These are phyloP conservation scores for Ianthella basta DNA, from an alignment of 37 sponge, comb jelly and placozoan species.

Conservation along the genomic window DNA sequence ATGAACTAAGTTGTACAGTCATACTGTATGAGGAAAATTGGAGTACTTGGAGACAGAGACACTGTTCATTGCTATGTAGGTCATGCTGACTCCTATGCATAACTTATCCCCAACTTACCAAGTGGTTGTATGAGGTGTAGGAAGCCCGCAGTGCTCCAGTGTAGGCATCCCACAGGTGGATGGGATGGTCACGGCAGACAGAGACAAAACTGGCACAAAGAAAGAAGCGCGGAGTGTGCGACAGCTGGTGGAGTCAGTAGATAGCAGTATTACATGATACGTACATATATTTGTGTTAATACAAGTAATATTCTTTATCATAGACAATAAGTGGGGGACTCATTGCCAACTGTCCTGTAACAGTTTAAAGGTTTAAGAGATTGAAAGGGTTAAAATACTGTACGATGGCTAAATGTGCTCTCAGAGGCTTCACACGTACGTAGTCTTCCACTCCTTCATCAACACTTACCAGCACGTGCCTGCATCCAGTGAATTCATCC, in stretches of 20 bases:
- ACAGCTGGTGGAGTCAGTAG: not conserved
- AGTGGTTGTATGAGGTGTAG: conserved; percentile 84
- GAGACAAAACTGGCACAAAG: conserved; percentile 63
- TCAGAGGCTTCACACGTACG: no score
- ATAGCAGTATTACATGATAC: not conserved
- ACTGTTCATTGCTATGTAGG: not conserved
- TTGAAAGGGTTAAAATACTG: no score
- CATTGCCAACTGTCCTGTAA: no score
- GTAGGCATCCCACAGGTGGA: conserved; percentile 95
- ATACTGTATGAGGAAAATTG: conserved; percentile 1
- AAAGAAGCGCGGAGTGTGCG: not conserved
- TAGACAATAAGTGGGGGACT: no score
- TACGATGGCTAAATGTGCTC: no score
- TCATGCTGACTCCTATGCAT: not conserved
- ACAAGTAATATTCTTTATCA: not conserved
- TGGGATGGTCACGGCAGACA: conserved; percentile 59
- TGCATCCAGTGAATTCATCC: conserved; percentile 79
- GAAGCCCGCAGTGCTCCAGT: conserved; percentile 60
- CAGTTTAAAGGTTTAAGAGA: no score
- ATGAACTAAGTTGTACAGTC: not conserved
- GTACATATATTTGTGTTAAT: not conserved
- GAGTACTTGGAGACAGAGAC: conserved; percentile 2
- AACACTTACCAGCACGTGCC: conserved; percentile 81
- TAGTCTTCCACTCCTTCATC: not conserved
- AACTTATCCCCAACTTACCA: conserved; percentile 49